Conservation (phyloP, 2,888 invertebrate genomes). For the Hyposoter dolosus region DNA sequence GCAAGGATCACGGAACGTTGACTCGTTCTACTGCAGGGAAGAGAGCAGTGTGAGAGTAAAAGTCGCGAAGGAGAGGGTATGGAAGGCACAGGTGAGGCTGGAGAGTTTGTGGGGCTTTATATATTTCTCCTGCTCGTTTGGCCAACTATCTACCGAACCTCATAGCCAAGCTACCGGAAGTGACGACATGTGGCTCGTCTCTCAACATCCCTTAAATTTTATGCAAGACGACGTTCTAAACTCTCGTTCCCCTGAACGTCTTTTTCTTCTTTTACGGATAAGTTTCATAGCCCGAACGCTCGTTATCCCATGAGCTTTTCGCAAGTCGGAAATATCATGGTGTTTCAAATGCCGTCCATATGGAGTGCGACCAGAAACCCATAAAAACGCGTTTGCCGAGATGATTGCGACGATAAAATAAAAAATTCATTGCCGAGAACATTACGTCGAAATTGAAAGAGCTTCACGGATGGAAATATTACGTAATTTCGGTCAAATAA, state of each 20-base stretch:
- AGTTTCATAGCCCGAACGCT: not conserved
- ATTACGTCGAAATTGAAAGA: not conserved
- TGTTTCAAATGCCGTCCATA: not conserved
- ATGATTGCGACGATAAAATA: not conserved
- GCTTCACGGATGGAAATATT: not conserved
- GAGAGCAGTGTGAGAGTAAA: not conserved
- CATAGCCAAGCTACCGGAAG: not conserved
- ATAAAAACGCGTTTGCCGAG: not conserved
- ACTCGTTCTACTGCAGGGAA: conserved; percentile 12
- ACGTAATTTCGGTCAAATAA: not conserved
- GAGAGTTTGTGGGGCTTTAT: not conserved
- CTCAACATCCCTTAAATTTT: not conserved
- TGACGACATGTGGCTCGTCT: conserved; percentile 24
- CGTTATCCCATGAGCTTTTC: not conserved
- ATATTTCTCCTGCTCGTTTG: conserved; percentile 5
- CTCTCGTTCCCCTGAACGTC: conserved; percentile 1
- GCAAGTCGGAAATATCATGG: not conserved
- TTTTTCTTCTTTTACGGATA: not conserved
- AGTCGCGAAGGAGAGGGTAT: not conserved
- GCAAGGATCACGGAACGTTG: conserved; percentile 32
- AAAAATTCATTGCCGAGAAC: not conserved
- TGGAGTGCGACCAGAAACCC: not conserved
- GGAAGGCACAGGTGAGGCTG: conserved; percentile 19
- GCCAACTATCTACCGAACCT: conserved; percentile 1
- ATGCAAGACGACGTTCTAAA: not conserved